Base-by-base conservation (phyloP, 1,140 invertebrate genomes). In the Probaryconus sp. region DNA sequence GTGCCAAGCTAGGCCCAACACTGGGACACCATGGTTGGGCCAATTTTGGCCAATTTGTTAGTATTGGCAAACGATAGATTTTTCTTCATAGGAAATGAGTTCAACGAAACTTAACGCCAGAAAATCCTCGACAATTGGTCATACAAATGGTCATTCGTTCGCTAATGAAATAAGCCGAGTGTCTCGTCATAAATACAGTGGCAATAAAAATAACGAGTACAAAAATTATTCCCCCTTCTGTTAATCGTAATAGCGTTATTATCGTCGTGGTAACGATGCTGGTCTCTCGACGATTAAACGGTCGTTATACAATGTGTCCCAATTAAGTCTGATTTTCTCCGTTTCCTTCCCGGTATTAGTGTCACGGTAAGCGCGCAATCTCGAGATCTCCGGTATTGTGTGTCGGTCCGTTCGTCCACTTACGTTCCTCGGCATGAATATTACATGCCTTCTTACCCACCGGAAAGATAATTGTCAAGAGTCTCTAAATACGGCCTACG, bases 381-480 rank as follows among this genome's bases (percentile, higher is more conserved):
- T 84, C 81, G 68, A 79, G 83, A 87, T 87, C 86, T 87, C 69
- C 73, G 67, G 81, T 81, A 84, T 83, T 84, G 80, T 83, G 69
- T 76, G 75, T 81, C 79, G 78, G 71, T 68, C 68, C 79, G 81
- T 53, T 73, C 77, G 83, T 83, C 79, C 82, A 83, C 79, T 83
- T 81, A 80, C 79, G 69, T 81, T 79, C n/a, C 80, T 67, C 78
- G 68, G 56, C 84, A 87, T 87, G 85, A 86, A 87, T 87, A 86
- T 87, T 87, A 82, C 85, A 87, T 87, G 83, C n/a, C 72, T 81
- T 83, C 81, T 86, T 86, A 85, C 83, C 83, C 80, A 85, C 81
- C 83, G 85, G 85, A 87, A 87, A 87, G 83, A 87, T 87, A 87
- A 87, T 87, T 87, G 85, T 87, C 86, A 85, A 87, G 84, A 85